These are phyloP conservation scores for Tolmerus cingulatus DNA, from an alignment of 2,888 invertebrate genomes.

Conservation along the genomic window DNA sequence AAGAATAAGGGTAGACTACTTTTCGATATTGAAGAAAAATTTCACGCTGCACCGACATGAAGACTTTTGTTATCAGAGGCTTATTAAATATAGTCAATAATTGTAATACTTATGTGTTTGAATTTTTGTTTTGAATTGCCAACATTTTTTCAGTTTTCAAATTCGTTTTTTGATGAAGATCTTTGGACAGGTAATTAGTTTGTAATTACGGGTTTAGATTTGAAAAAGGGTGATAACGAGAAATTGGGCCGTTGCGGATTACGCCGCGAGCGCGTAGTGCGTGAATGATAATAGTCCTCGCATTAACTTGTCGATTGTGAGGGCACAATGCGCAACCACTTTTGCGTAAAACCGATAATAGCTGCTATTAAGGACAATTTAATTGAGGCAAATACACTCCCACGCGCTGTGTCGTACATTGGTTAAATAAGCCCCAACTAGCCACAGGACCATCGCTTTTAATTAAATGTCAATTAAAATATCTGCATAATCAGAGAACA, in stretches of 20 bases:
- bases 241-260: background rate
- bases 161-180: background rate
- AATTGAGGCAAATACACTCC: background rate
- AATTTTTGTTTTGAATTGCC: no score
- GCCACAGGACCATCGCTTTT: background rate
- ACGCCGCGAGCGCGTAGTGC: background rate
- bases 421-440: slow-evolving; percentile 17
- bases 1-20: no score
- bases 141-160: no score
- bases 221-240: background rate
- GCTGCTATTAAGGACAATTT: slow-evolving; percentile 22
- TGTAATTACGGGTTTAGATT: background rate
- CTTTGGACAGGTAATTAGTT: background rate
- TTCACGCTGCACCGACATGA: no score
- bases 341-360: slow-evolving; percentile 26
- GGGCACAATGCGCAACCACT: slow-evolving; percentile 6
- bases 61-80: no score
- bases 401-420: background rate
- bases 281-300: background rate
- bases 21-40: no score
- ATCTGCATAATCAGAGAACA: background rate
- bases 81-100: no score
- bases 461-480: slow-evolving; percentile 32
- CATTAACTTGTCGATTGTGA: slow-evolving; percentile 1
- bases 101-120: no score